Evolutionary conservation across 2,797 vertebrate genomes (phyloP), one percentile per base, ranked within the genome.

Genomic region (Trachops cirrhosus): DNA sequence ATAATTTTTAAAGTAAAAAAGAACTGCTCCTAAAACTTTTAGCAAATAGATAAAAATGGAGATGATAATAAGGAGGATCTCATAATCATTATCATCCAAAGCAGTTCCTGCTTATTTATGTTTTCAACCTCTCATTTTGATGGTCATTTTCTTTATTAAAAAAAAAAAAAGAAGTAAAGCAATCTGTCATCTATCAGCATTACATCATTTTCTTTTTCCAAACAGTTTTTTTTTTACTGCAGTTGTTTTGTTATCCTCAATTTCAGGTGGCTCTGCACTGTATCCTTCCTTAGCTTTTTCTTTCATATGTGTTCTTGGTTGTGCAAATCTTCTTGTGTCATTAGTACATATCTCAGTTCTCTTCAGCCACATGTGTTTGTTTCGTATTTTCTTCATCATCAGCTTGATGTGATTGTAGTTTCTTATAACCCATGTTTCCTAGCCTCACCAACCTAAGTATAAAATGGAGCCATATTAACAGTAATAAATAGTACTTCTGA

Each of bases 131-230:
- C 24, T 15, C 21, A 50, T 29, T 44, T 67, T 48, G 67, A 94
- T 57, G 54, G 22, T 39, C 34, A 70, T 70, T 92, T 92, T 89
- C 15, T 79, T 89, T 34, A 46, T 75, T 88, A 90, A 37, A 50
- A 93, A 34, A 50, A 32, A 34, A 50, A 37, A 70, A 48, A 50
- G 44, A 89, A 92, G 9, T 37, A 39, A 78, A 74, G n/a, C 32
- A 57, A 12, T 94, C 48, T 78, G 48, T 74, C 78, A 78, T 93
- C 89, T 96, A 78, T 78, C 41, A 37, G 67, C 46, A 91, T 77
- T 77, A 67, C 62, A 86, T 89, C 73, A 93, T 77, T 80, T 92
- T 96, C 92, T 92, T 77, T 18, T 52, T 93, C 78, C 67, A 91
- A 94, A 90, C 26, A 46, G 57, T 34, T 44, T 54, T 37, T 34